A percentile compares a stretch with the other conserved stretches of the same genome.
phyloP scores from a whole-genome alignment of 2,797 vertebrate genomes.

The Aldrovandia affinis region DNA sequence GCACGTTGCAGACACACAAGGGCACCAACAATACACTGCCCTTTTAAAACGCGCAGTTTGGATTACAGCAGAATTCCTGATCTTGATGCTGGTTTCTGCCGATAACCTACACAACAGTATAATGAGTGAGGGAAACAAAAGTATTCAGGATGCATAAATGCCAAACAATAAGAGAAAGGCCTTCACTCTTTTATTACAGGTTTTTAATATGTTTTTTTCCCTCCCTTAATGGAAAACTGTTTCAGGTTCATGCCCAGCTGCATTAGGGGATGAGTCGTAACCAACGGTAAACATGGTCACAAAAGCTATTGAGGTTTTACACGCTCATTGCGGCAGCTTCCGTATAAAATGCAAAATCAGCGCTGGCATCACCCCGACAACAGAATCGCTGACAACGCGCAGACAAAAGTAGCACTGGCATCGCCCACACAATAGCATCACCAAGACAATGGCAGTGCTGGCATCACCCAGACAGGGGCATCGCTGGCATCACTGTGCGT shows the following conservation, averaged over 20 bases:
- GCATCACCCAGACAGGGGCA: neutral
- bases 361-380: too few relatives aligned
- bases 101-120: neutral
- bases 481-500: neutral
- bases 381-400: neutral
- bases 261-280: neutral
- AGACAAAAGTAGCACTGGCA: neutral
- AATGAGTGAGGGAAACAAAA: neutral
- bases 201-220: neutral
- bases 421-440: too few relatives aligned
- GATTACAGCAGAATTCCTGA: conserved; percentile 16
- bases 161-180: neutral
- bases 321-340: neutral
- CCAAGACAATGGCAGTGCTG: neutral
- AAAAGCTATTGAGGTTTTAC: neutral
- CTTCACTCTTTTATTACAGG: neutral
- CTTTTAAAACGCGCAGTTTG: neutral
- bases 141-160: conserved; percentile 2
- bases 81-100: neutral
- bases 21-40: neutral
- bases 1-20: neutral
- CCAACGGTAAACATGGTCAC: neutral
- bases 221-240: neutral
- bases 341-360: too few relatives aligned
- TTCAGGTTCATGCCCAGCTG: neutral